A percentile compares a stretch with the other conserved stretches of the same genome.
Evolutionary conservation across 2,797 vertebrate species (phyloP).

Genomic region (Halcyon badia): DNA sequence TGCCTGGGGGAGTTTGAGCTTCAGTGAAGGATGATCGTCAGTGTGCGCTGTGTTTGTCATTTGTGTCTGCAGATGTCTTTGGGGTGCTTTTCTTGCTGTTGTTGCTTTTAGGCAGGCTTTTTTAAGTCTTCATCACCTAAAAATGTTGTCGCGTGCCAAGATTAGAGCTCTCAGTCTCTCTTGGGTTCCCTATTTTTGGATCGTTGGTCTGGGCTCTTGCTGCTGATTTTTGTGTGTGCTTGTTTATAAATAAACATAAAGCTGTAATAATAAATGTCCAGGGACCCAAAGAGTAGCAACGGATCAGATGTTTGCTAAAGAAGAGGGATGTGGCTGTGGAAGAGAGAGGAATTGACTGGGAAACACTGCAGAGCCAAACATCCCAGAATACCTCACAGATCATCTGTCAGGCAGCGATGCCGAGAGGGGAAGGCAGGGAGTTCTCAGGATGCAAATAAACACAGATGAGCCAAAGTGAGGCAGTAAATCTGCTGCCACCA

Average conservation of each 20-base stretch:
- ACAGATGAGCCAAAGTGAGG: neutral
- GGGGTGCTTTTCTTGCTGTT: neutral
- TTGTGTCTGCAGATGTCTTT: neutral
- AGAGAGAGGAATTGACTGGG: neutral
- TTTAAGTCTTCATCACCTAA: slow-evolving; percentile 9
- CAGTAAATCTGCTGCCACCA: neutral
- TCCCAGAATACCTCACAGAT: neutral
- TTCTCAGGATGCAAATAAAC: neutral
- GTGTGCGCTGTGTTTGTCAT: neutral
- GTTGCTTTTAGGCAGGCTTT: neutral
- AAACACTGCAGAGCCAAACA: neutral
- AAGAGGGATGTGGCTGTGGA: neutral
- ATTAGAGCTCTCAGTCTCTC: neutral
- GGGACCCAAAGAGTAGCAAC: neutral
- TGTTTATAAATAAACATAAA: slow-evolving; percentile 47
- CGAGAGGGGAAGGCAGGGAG: neutral
- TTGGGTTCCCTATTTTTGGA: slow-evolving; percentile 33
- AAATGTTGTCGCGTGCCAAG: neutral
- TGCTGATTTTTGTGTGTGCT: neutral
- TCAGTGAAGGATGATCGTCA: slow-evolving; percentile 30
- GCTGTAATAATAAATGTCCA: neutral
- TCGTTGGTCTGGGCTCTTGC: neutral
- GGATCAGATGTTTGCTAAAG: neutral
- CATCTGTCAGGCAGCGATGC: neutral
- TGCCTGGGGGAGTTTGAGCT: neutral